Evolutionary conservation across 2,113 vertebrate species (phyloP), one percentile per base, ranked within the genome.

Genomic region (Stomatorhinus ivindoensis): DNA sequence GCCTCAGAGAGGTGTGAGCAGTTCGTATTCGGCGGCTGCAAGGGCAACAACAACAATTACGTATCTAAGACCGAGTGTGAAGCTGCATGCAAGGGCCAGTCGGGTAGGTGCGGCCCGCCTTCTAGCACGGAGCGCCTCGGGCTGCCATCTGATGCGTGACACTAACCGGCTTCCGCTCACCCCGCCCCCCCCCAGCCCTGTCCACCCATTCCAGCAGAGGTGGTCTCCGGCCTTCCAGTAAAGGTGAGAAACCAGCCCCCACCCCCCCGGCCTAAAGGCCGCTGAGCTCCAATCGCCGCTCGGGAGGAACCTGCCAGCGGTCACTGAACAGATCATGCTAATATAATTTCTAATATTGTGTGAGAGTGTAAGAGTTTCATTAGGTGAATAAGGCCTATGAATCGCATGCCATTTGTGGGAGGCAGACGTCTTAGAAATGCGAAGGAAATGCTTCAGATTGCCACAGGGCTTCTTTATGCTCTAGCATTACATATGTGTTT

Each of bases 11-110:
- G 95, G 58, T 99, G 98, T 84, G 95, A 98, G 91, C 1, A 91
- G 46, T 99, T 99, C 88, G 89, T 1, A 0, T 99, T 96, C 55
- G 98, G 98, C 0, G 98, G 98, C 89, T 99, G 98, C 95, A 96
- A 92, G 85, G 92, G 95, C 87, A 99, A 99, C 92, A 96, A 95
- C 90, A 99, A 99, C 92, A 99, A 99, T 94, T 99, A 98, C 86
- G 91, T 99, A 86, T 5, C 93, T 5, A 27, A 94, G 83, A 92
- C 95, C 0, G 97, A 99, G 90, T 99, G 98, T 89, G 17, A 73
- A 17, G 95, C 95, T 0, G 97, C 98, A 87, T 99, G 98, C 92
- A 93, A 89, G 19, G 87, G 92, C 44, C 90, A 92, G 31, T 92
- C 90, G 85, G 92, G 93, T 94, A 93, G 15, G 69, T 19, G 82